phyloP scores from a whole-genome alignment of 2,888 invertebrate genomes.

The Hyalella azteca region DNA sequence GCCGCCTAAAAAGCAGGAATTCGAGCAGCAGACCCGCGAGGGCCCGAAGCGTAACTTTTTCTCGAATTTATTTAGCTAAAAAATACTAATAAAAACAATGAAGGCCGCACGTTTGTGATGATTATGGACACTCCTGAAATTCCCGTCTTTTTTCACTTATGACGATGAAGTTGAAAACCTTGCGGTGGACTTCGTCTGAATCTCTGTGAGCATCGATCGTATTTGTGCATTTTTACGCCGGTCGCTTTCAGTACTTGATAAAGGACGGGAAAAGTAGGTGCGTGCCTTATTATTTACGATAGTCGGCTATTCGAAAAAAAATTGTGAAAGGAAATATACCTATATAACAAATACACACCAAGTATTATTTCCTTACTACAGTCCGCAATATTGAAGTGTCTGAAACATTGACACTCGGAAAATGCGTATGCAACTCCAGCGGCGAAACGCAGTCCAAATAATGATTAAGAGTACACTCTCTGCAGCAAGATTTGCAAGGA shows the following conservation, averaged over 20 bases:
- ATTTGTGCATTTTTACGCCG: constrained; percentile 10
- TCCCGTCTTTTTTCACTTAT: neutral
- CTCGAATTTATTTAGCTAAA: neutral
- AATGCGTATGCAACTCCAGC: too few species aligned
- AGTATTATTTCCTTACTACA: too few species aligned
- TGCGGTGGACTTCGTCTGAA: constrained; percentile 4
- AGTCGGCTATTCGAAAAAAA: neutral
- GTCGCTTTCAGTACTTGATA: neutral
- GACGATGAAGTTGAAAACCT: constrained; percentile 8
- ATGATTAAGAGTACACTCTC: too few species aligned
- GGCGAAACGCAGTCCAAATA: too few species aligned
- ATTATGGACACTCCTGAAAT: neutral
- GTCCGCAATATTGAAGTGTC: too few species aligned
- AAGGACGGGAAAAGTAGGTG: neutral
- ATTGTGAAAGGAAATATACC: too few species aligned
- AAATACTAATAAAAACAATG: neutral
- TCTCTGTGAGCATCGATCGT: neutral
- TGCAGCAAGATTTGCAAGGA: too few species aligned
- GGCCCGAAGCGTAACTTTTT: neutral
- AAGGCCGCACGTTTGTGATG: neutral
- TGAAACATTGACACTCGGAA: too few species aligned
- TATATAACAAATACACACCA: too few species aligned
- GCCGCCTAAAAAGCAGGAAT: neutral
- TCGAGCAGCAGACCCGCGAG: neutral
- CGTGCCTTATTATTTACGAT: neutral